Percentiles rank a stretch among this genome's conserved stretches.
Evolutionary conservation across 2,113 vertebrate species (phyloP).

Genomic region (Aegotheles bennettii): DNA sequence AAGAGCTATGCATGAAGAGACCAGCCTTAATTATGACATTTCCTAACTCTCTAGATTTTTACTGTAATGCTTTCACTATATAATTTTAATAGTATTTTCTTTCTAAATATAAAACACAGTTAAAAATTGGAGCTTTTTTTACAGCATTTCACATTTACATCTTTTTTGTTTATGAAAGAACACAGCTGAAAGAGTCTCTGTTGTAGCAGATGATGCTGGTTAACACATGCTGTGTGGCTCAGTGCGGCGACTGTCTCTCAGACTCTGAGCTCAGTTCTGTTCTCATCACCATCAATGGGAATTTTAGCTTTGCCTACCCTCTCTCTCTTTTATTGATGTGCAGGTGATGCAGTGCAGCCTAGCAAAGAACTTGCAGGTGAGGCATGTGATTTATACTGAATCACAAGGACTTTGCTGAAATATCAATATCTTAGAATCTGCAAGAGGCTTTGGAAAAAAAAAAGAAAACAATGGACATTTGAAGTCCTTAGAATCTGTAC

Average conservation of each 20-base stretch:
- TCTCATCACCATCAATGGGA: background rate
- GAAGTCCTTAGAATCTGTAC: background rate
- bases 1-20: background rate
- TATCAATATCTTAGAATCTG: background rate
- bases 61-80: background rate
- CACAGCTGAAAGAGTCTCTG: background rate
- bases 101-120: background rate
- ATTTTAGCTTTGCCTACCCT: background rate
- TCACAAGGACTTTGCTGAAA: background rate
- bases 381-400: background rate
- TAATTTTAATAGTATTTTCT: background rate
- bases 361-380: background rate
- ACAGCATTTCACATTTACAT: background rate
- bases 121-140: background rate
- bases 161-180: background rate
- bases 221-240: background rate
- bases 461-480: background rate
- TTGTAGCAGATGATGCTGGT: background rate
- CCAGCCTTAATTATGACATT: background rate
- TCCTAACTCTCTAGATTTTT: background rate
- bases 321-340: background rate
- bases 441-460: background rate
- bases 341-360: background rate
- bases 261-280: constrained; percentile 1
- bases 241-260: background rate